Conservation (phyloP, 92 coral and sea anemone species). For the Umimayanthus chanpuru region DNA sequence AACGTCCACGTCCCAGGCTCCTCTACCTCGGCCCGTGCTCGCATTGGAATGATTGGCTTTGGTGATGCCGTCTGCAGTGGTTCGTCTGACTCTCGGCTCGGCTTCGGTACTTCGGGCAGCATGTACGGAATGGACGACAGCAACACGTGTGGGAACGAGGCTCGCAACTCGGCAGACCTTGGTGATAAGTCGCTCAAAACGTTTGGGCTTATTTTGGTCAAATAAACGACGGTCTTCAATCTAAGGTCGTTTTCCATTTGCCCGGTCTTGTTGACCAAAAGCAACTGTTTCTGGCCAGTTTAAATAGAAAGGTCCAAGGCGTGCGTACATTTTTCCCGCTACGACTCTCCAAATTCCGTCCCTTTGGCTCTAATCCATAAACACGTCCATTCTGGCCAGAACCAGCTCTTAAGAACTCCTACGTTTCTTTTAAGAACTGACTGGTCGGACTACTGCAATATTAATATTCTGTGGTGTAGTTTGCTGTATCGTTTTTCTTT, state of each 20-base stretch:
- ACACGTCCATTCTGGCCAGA: too few relatives aligned
- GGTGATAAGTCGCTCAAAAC: constrained; percentile 38
- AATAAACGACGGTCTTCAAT: constrained; percentile 12
- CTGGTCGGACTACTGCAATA: too few relatives aligned
- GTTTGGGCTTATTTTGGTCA: constrained; percentile 51
- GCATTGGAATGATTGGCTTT: constrained; percentile 60
- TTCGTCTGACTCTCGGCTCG: constrained; percentile 54
- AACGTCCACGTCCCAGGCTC: constrained; percentile 23
- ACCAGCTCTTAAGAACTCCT: too few relatives aligned
- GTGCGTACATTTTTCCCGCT: too few relatives aligned
- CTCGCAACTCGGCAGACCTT: constrained; percentile 20
- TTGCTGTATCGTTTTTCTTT: too few relatives aligned
- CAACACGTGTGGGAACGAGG: constrained; percentile 63
- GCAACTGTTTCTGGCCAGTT: too few relatives aligned
- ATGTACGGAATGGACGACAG: constrained; percentile 46
- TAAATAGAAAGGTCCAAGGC: too few relatives aligned
- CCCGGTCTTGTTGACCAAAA: neutral
- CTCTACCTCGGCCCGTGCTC: constrained; percentile 38
- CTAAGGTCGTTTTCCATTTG: neutral
- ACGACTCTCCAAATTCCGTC: too few relatives aligned
- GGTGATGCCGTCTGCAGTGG: constrained; percentile 4
- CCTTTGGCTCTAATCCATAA: too few relatives aligned
- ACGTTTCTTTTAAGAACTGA: too few relatives aligned
- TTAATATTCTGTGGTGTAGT: too few relatives aligned
- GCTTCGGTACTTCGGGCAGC: constrained; percentile 58